Evolutionary conservation across 2,888 invertebrate genomes (phyloP), one percentile per base, ranked within the genome.

Genomic region (Brenthis hecate): DNA sequence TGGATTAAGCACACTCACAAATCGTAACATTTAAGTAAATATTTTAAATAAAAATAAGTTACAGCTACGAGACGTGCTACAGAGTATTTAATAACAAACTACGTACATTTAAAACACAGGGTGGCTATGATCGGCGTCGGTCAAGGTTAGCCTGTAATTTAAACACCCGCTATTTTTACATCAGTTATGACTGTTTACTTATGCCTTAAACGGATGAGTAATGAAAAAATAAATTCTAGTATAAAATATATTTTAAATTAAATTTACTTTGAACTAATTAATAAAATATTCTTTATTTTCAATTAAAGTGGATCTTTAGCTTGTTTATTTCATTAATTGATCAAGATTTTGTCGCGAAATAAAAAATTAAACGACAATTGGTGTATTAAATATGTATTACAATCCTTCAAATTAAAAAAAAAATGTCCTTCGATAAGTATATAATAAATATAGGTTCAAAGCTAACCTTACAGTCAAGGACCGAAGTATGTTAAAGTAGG

Each of bases 111-210:
- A n/a, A 23, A 56, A 11, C 19, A 23, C 14, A 48, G 50, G 61
- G 54, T 58, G 28, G 8, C 48, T 53, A 53, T 47, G 53, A 60
- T 55, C 50, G 51, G 23, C 56, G 61, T 51, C 66, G 50, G 61
- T 61, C 60, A 61, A 67, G 66, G 66, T 56, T 14, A 55, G 23
- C 32, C 14, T 28, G 8, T 61, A 55, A 54, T 54, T 28, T 23
- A 61, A 16, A 55, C 51, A 56, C 36, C 56, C 4, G 66, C 43
- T 67, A 67, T 43, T 61, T 67, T 51, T 51, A 56, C 51, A 50
- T 67, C 50, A 66, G 50, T 58, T 54, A 43, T 23, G 14, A 53
- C 13, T 19, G 36, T 62, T 62, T 48, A 60, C 43, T 14, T 16
- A 36, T 53, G 13, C 23, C 13, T 53, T 53, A 6, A 11, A 3